A percentile compares a stretch with the other conserved stretches of the same genome.
Conservation (phyloP, 2,888 invertebrate species). For the Amitus sp. region DNA sequence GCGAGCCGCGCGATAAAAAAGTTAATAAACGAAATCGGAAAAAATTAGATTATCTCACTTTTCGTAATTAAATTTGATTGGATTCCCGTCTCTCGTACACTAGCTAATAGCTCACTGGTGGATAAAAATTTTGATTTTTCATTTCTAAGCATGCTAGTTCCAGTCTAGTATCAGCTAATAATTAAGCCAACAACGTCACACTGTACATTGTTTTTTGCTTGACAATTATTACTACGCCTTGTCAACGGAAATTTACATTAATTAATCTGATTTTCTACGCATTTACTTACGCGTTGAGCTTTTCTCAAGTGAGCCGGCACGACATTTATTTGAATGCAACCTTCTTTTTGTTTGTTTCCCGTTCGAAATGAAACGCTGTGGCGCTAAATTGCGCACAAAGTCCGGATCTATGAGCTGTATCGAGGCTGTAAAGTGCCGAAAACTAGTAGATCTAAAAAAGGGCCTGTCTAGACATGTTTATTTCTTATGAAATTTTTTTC, state of each 20-base stretch:
- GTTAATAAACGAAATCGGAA: not conserved
- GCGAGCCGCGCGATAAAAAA: too few species aligned
- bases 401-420: too few species aligned
- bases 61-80: slow-evolving; percentile 12
- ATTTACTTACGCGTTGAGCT: slow-evolving; percentile 5
- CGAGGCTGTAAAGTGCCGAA: too few species aligned
- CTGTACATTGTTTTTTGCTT: slow-evolving; percentile 15
- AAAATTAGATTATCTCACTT: not conserved
- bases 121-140: slow-evolving; percentile 7
- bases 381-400: too few species aligned
- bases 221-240: slow-evolving; percentile 10
- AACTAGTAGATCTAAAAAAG: too few species aligned
- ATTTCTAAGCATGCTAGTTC: not conserved
- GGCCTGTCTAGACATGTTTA: too few species aligned
- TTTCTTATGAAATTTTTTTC: too few species aligned
- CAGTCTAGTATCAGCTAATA: not conserved
- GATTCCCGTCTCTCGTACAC: not conserved
- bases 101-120: not conserved
- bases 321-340: not conserved
- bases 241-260: slow-evolving; percentile 27
- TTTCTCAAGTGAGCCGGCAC: slow-evolving; percentile 8
- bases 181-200: slow-evolving; percentile 8
- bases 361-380: too few species aligned
- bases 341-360: not conserved
- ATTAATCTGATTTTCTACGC: slow-evolving; percentile 18